phyloP scores from a whole-genome alignment of 2,113 vertebrate genomes.

The Pogonocichla stellata region DNA sequence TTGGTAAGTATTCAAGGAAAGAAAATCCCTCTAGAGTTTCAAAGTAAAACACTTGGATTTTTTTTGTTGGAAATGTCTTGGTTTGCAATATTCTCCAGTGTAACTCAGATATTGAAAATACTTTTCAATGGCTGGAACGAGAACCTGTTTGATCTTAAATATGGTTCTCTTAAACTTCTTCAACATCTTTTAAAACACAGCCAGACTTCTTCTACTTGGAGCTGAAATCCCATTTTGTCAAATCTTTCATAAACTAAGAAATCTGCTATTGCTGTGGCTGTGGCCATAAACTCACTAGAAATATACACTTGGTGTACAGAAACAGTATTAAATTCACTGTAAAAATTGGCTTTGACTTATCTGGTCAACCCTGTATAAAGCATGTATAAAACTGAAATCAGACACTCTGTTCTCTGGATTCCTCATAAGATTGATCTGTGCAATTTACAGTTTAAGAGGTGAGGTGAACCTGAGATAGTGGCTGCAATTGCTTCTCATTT shows the following conservation, averaged over 20 bases:
- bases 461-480: background rate
- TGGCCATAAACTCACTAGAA: background rate
- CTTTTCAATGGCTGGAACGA: background rate
- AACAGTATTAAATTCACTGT: background rate
- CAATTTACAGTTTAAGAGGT: background rate
- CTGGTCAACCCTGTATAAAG: background rate
- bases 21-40: background rate
- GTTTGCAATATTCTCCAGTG: background rate
- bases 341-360: background rate
- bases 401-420: background rate
- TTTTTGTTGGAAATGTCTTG: background rate
- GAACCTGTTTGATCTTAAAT: background rate
- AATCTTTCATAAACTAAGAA: background rate
- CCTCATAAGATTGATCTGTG: background rate
- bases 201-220: background rate
- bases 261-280: background rate
- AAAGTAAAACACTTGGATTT: background rate
- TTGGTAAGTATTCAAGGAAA: background rate
- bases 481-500: conserved; percentile 4
- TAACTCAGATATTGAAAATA: background rate
- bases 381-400: background rate
- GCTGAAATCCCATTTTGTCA: background rate
- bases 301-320: background rate
- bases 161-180: background rate
- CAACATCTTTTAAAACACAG: background rate